Percentiles rank a stretch among this genome's conserved stretches.
Evolutionary conservation across 2,797 vertebrate species (phyloP).

Genomic region (Enteromius viviparus): DNA sequence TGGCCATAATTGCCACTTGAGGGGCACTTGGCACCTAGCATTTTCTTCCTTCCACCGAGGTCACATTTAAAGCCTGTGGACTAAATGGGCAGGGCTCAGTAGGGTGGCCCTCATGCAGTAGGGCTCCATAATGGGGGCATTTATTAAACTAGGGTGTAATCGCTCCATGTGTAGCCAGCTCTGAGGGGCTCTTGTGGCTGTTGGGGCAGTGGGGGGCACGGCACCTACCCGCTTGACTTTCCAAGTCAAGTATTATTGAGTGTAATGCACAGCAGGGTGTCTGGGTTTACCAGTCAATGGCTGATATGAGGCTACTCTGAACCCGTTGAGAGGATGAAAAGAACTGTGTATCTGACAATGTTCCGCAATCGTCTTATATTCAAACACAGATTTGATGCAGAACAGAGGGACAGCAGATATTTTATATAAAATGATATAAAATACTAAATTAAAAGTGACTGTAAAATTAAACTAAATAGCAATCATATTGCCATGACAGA

Average conservation of each 20-base stretch:
- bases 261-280: constrained; percentile 20
- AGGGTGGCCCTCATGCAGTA: constrained; percentile 34
- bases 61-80: constrained; percentile 45
- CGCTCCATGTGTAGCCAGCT: constrained; percentile 37
- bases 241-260: constrained; percentile 43
- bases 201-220: constrained; percentile 21
- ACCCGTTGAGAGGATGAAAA: background rate
- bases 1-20: constrained; percentile 49
- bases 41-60: constrained; percentile 28
- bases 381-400: background rate
- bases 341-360: background rate
- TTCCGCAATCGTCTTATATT: background rate
- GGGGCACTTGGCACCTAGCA: constrained; percentile 27
- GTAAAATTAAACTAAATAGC: background rate
- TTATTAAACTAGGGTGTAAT: constrained; percentile 53
- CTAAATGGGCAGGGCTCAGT: constrained; percentile 15
- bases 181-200: constrained; percentile 47
- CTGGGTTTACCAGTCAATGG: constrained; percentile 16
- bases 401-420: background rate
- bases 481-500: background rate
- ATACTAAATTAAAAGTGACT: background rate
- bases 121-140: constrained; percentile 44
- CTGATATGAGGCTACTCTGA: background rate
- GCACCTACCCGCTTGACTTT: constrained; percentile 41
- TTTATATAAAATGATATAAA: background rate